These are phyloP conservation scores for Gnathochromis pfefferi DNA, from an alignment of 2,113 vertebrate species.

Conservation along the genomic window DNA sequence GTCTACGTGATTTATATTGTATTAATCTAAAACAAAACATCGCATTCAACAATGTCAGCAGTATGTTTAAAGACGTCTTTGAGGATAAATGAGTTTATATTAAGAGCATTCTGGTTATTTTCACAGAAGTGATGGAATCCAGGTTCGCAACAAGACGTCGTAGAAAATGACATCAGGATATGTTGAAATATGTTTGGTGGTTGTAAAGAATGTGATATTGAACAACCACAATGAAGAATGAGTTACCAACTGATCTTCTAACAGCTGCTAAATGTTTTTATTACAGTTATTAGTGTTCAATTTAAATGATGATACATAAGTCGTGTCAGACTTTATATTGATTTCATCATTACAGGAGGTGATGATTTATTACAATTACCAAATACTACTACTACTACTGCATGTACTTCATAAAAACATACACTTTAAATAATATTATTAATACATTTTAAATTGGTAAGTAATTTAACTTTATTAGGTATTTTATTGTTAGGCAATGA, in stretches of 20 bases:
- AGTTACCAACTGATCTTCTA: background rate
- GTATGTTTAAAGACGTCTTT: background rate
- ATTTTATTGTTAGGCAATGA: background rate
- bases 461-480: fast-evolving
- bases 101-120: background rate
- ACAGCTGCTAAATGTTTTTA: background rate
- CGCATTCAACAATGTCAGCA: background rate
- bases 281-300: background rate
- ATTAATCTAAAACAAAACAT: background rate
- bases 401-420: background rate
- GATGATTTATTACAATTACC: background rate
- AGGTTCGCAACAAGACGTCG: background rate
- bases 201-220: background rate
- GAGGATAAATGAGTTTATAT: background rate
- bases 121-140: background rate
- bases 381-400: background rate
- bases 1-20: background rate
- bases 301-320: background rate
- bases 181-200: background rate
- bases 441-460: background rate
- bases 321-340: background rate
- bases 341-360: background rate
- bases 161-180: background rate
- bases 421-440: background rate
- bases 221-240: background rate